Base-by-base conservation (phyloP, 2,113 vertebrate genomes). In the Ceyx margarethae region DNA sequence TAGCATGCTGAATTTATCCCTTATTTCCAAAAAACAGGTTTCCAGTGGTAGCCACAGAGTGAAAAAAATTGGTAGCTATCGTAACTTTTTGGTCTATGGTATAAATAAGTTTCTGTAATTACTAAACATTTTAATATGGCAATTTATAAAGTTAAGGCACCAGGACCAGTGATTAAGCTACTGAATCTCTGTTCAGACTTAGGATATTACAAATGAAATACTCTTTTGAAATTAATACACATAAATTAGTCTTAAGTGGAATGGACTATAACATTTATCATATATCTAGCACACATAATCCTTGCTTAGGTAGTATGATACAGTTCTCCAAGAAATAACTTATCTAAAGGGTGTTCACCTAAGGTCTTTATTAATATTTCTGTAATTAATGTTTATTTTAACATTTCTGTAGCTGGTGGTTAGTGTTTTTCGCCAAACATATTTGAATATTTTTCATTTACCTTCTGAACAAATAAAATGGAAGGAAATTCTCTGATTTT, bases 181-280 rank as follows among this genome's bases (percentile, higher is more conserved):
- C 12, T 23, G 20, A 33, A 42, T 57, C 26, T 76, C 35, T 73
- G n/a, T 57, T 80, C 5, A 9, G 23, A 54, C 6, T 56, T 66
- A 25, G 12, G 33, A 13, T 42, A 31, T 67, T 64, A 31, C 5
- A 62, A n/a, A 37, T 15, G 4, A 88, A 80, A 80, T 65, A 31
- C 5, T 62, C 28, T 86, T 85, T 54, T 58, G 2, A 58, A 87
- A 62, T 87, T 0, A 69, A 33, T 64, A 18, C 1, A 0, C 58
- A 17, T 13, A 16, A 71, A 7, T 29, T 85, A 33, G 25, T 75
- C 28, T 28, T 28, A 51, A 75, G 17, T 76, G 54, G 72, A 73
- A 61, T 21, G 7, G 10, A 50, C 56, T 77, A 0, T 57, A 13
- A 65, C 0, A 12, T 60, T 76, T 72, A 4, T 51, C 15, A 40